Base-by-base conservation (phyloP, 2,797 vertebrate genomes). In the Botia almorhae region DNA sequence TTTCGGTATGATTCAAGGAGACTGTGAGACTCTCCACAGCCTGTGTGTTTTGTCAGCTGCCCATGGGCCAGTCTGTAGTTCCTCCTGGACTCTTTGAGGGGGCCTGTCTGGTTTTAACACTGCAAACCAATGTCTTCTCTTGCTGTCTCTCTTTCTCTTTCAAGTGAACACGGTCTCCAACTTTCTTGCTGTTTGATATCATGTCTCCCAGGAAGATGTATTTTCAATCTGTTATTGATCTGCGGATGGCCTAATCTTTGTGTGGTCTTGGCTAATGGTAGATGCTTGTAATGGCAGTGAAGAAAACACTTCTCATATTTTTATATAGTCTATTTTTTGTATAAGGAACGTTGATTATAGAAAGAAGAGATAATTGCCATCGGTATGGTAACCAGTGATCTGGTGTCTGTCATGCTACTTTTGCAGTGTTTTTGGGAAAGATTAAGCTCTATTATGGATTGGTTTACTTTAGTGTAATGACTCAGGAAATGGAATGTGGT, bases 21-120 rank as follows among this genome's bases (percentile, higher is more conserved):
- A 76, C 55, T 82, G 71, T 51, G 79, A 76, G 76, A 61, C 60
- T 60, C 70, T 75, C 69, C 69, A 61, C 78, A 83, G 76, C 74
- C 48, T 17, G 71, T 81, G 84, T 82, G 84, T 85, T 87, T 87
- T 82, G 84, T 84, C 84, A 87, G 82, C 86, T 87, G 86, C 84
- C 86, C 85, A 76, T 61, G 82, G 81, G 69, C 78, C 29, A 58
- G 80, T 85, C 77, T 82, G 80, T 64, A 80, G 85, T 83, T 85
- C 77, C 80, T 85, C 76, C 76, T 71, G 56, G 75, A 78, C 80
- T 78, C 76, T 84, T 81, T 82, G 68, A 82, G 77, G 77, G 81
- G 69, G 73, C 36, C 39, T 48, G 64, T 81, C 75, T 84, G 67
- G 64, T 69, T 75, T 63, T 58, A 48, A 74, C 70, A 63, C 72